Conservation (phyloP, 2,888 invertebrate species). For the Pilophorus perplexus region DNA sequence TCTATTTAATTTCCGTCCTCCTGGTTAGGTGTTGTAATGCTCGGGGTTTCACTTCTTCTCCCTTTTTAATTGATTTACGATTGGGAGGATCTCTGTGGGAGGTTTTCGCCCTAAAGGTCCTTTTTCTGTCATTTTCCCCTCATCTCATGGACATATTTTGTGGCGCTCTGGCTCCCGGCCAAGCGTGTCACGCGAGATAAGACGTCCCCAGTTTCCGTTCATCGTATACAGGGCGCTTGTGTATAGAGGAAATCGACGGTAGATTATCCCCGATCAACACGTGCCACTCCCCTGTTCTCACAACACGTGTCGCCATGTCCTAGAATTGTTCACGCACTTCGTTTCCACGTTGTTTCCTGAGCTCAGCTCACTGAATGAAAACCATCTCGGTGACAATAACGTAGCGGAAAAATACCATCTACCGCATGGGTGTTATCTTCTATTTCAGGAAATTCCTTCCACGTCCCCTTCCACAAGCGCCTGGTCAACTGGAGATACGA, state of each 20-base stretch:
- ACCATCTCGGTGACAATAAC: conserved; percentile 1
- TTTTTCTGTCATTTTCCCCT: background rate
- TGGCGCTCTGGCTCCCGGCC: background rate
- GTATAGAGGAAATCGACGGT: conserved; percentile 11
- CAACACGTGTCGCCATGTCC: background rate
- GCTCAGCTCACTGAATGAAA: background rate
- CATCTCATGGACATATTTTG: conserved; percentile 8
- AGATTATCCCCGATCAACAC: conserved; percentile 6
- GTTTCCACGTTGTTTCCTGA: background rate
- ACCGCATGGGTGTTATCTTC: conserved; percentile 8
- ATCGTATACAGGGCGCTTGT: background rate
- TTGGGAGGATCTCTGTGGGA: background rate
- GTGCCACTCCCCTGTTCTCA: background rate
- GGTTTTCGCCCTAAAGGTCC: background rate
- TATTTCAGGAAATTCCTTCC: background rate
- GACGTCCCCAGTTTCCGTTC: conserved; percentile 15
- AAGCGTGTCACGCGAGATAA: conserved; percentile 18
- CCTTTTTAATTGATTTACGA: too few relatives aligned
- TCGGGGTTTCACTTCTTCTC: too few relatives aligned
- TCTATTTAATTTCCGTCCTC: too few relatives aligned
- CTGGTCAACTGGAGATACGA: conserved; percentile 23
- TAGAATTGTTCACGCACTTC: background rate
- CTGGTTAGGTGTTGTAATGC: background rate
- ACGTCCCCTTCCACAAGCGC: background rate
- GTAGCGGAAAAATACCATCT: conserved; percentile 20